Evolutionary conservation across 2,888 invertebrate genomes (phyloP), one percentile per base, ranked within the genome.

Genomic region (Germaria angustata): DNA sequence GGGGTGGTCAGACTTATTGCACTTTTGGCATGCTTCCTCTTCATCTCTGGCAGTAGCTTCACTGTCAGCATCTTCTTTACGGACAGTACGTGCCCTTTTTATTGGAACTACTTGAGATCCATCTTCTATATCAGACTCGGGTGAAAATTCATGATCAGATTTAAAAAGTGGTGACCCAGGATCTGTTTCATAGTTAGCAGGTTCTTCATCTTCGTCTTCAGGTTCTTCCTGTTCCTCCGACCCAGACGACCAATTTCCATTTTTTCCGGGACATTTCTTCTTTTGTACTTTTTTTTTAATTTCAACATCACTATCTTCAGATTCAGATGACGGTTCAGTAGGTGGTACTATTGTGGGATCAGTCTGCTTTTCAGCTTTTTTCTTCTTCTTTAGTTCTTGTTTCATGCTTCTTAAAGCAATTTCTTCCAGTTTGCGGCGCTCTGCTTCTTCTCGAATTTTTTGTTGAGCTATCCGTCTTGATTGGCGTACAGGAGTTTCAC

Each of bases 101-200:
- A 95, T 91, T 0, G 97, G 97, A 83, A 95, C 95, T 4, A 89
- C 87, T 80, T 90, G 90, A 13, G 93, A 93, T 69, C 93, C 94
- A 7, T 94, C 94, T 84, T 94, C 95, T 39, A 95, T 90, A 87
- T 98, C 97, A 1, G 97, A 97, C 88, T 97, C 97, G 0, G 97
- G 97, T 0, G 97, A 97, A 90, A 98, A 98, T 91, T 98, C 98
- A 87, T 98, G 98, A 90, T 98, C 97, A 0, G 96, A 97, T 88
- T 95, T 95, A 86, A 94, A 94, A 0, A 93, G 90, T n/a, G 91
- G 91, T 13, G 90, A 89, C 0, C 93, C 92, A 5, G 92, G 92
- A 84, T 92, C 92, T 13, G 92, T 92, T 49, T 92, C 92, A 59
- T 92, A 91, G 61, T 91, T 91, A 36, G 91, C 91, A 5, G 91